Conservation (phyloP, 2,797 vertebrate genomes). For the Danio choprae region DNA sequence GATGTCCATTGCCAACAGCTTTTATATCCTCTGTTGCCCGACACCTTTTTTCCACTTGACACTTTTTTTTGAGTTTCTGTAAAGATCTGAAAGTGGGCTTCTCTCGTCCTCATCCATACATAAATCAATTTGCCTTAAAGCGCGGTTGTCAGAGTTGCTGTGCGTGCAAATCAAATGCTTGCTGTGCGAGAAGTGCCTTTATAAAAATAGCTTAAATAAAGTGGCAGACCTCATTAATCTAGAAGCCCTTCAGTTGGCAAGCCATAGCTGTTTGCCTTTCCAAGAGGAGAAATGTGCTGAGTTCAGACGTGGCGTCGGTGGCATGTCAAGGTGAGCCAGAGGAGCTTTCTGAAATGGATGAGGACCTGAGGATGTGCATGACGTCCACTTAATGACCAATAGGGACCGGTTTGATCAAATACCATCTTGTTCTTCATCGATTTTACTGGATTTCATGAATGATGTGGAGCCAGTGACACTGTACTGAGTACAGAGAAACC, state of each 20-base stretch:
- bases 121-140: constrained; percentile 42
- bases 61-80: constrained; percentile 3
- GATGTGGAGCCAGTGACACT: neutral
- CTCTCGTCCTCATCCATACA: constrained; percentile 31
- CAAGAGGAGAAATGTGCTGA: constrained; percentile 51
- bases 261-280: neutral
- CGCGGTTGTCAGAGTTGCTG: constrained; percentile 43
- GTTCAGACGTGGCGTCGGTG: constrained; percentile 18
- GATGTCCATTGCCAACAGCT: neutral
- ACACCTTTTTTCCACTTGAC: constrained; percentile 16
- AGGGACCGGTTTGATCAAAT: constrained; percentile 29
- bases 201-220: constrained; percentile 49
- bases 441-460: neutral
- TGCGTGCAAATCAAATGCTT: constrained; percentile 51
- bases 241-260: constrained; percentile 45
- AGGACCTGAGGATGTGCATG: neutral
- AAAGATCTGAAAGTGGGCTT: constrained; percentile 14
- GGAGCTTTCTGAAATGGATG: constrained; percentile 27
- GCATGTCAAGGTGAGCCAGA: constrained; percentile 47
- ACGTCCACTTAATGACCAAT: constrained; percentile 13
- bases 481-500: constrained; percentile 14
- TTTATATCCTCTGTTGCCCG: constrained; percentile 3
- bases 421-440: neutral
- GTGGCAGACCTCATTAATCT: constrained; percentile 53
- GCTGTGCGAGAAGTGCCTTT: constrained; percentile 27